phyloP scores from a whole-genome alignment of 2,888 invertebrate species.

The Troilus luridus region DNA sequence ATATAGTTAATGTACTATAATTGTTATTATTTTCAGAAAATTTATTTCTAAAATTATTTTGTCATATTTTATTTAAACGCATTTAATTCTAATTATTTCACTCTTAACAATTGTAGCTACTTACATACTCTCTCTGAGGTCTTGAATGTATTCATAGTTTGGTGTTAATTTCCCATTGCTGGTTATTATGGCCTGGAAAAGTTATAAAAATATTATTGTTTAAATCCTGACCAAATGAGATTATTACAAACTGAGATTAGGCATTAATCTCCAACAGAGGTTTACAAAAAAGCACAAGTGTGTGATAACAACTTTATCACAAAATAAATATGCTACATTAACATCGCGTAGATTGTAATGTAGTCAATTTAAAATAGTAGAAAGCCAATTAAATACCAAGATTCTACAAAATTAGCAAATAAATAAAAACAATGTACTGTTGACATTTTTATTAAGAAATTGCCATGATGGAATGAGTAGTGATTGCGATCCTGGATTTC shows the following conservation, averaged over 20 bases:
- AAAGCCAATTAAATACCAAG: too few species aligned
- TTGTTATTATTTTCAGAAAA: too few species aligned
- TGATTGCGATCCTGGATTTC: too few species aligned
- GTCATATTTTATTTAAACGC: too few species aligned
- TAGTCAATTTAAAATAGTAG: too few species aligned
- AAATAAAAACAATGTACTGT: too few species aligned
- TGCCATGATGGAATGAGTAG: too few species aligned
- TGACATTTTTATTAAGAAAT: too few species aligned
- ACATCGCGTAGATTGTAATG: not conserved
- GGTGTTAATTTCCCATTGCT: conserved; percentile 94
- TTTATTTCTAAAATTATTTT: too few species aligned
- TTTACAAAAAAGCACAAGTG: not conserved
- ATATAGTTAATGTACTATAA: too few species aligned
- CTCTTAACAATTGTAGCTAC: conserved; percentile 61
- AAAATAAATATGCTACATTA: not conserved
- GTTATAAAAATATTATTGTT: not conserved
- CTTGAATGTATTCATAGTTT: conserved; percentile 94
- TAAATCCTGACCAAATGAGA: not conserved
- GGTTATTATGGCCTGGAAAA: conserved; percentile 90
- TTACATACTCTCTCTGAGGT: conserved; percentile 81
- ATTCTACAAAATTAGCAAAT: too few species aligned
- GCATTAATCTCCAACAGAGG: not conserved
- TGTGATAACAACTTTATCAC: not conserved
- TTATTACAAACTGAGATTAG: not conserved
- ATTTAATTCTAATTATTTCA: too few species aligned